Evolutionary conservation across 1,140 invertebrate species (phyloP), one percentile per base, ranked within the genome.

Genomic region (Drosophila kikkawai): DNA sequence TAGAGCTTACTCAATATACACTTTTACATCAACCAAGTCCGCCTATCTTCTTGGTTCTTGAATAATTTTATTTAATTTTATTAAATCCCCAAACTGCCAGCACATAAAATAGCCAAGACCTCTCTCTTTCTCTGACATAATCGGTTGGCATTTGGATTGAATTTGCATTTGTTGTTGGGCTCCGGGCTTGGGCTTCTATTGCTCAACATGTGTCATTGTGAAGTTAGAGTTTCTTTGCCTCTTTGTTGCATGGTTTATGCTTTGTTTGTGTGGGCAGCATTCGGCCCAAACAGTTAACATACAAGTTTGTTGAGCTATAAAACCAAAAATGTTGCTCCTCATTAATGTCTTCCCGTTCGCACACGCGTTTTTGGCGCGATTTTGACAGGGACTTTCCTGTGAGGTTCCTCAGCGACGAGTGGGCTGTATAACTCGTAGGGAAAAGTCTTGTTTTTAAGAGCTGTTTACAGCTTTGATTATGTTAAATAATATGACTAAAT

Each of bases 221-320:
- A 36, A 74, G 44, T 34, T 55, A 19, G 36, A 44, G 50, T 75
- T 79, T 71, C 51, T 19, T 79, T 67, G 60, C 65, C 69, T 60
- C 61, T 78, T 63, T 60, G 53, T 55, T 71, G 82, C 77, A 81
- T 64, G 66, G 63, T 58, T 85, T 85, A 81, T 77, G 73, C 47
- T 74, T 44, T 55, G 22, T 63, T 29, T 74, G 69, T 64, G 80
- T 79, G 75, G 64, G 69, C 41, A 56, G 50, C 75, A 55, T 13
- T 45, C 19, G 32, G 44, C 51, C 45, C 39, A 64, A 59, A 50
- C 64, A 37, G 64, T 63, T 63, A 66, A 37, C 39, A 63, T 57
- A 85, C 82, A 60, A 85, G 82, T 85, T 84, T 84, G 64, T 63
- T 70, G 32, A 58, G 73, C 59, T 42, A 69, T 85, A 84, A 81